Percentiles rank a stretch among this genome's conserved stretches.
Evolutionary conservation across 2,888 invertebrate genomes (phyloP).

Genomic region (Erebia aethiops): DNA sequence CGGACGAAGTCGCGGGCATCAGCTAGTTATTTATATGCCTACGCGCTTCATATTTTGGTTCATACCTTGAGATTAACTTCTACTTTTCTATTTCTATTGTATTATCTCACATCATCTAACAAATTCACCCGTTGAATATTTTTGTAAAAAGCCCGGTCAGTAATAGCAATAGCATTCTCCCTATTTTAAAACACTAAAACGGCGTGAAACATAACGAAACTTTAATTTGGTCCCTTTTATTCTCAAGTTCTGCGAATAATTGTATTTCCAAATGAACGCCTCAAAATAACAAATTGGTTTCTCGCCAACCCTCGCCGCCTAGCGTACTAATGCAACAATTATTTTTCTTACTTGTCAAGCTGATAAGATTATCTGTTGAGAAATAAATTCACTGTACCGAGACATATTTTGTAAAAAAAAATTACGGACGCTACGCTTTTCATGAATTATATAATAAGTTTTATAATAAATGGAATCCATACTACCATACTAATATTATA

Average conservation of each 20-base stretch:
- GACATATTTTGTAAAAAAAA: constrained; percentile 1
- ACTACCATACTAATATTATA: too few species aligned
- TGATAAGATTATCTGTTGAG: constrained; percentile 28
- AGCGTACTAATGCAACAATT: constrained; percentile 37
- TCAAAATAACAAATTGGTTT: constrained; percentile 80
- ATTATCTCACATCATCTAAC: too few species aligned
- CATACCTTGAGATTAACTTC: too few species aligned
- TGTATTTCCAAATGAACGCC: constrained; percentile 79
- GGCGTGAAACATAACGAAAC: constrained; percentile 67
- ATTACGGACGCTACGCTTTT: too few species aligned
- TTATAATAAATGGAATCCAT: too few species aligned
- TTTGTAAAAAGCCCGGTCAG: not conserved
- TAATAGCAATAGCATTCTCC: constrained; percentile 40
- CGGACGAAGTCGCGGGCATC: too few species aligned
- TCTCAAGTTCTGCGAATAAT: constrained; percentile 62
- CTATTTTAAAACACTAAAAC: constrained; percentile 51
- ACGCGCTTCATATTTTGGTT: too few species aligned
- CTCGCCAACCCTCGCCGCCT: constrained; percentile 54
- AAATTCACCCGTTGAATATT: not conserved
- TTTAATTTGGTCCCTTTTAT: constrained; percentile 72
- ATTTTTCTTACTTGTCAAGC: constrained; percentile 34
- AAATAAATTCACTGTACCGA: constrained; percentile 21
- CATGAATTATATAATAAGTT: too few species aligned
- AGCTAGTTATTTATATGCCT: too few species aligned
- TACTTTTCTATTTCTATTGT: too few species aligned